These are phyloP conservation scores for Nycticryphes semicollaris DNA, from an alignment of 2,113 vertebrate genomes.

Conservation along the genomic window DNA sequence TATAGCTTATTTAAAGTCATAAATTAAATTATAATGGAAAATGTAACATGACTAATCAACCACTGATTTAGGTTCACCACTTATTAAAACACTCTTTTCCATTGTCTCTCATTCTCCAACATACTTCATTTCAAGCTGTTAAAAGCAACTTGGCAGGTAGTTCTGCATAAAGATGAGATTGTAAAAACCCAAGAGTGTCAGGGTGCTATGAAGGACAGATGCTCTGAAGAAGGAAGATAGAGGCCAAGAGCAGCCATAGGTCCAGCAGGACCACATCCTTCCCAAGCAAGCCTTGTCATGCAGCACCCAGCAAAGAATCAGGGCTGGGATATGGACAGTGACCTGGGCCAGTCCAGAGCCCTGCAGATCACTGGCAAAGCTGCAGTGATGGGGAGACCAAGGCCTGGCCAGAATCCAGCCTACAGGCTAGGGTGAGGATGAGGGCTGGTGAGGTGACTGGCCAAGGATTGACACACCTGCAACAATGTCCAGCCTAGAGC, in stretches of 20 bases:
- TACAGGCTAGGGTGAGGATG: not conserved
- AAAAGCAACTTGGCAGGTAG: not conserved
- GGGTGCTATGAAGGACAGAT: accelerated
- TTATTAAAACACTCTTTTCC: not conserved
- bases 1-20: not conserved
- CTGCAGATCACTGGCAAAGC: accelerated
- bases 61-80: not conserved
- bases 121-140: not conserved
- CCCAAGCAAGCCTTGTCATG: not conserved
- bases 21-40: not conserved
- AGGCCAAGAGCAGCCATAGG: not conserved
- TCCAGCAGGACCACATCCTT: not conserved
- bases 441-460: not conserved
- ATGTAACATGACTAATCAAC: not conserved
- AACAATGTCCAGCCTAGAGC: not conserved
- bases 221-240: not conserved
- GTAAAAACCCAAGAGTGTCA: not conserved
- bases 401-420: not conserved
- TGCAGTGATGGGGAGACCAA: not conserved
- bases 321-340: not conserved
- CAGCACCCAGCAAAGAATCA: not conserved
- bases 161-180: not conserved
- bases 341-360: not conserved
- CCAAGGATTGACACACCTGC: not conserved
- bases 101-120: not conserved